Percentiles rank a stretch among this genome's conserved stretches.
These are phyloP conservation scores for Sylvilagus bachmani DNA, from an alignment of 2,113 vertebrate species.

Conservation along the genomic window DNA sequence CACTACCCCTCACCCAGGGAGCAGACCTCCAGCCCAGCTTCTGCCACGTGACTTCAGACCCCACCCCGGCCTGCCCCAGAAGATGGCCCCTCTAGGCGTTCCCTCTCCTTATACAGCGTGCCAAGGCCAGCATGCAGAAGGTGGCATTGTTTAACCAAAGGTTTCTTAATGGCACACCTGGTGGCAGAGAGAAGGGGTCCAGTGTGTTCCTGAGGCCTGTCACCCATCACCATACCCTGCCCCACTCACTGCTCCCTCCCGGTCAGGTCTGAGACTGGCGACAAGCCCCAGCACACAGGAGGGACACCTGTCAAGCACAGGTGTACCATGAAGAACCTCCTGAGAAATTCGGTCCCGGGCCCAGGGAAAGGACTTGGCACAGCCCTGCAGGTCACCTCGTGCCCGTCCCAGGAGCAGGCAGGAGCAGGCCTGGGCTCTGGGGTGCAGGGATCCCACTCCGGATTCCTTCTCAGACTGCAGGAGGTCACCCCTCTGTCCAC, in stretches of 20 bases:
- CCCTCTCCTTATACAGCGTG: background rate
- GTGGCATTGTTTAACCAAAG: background rate
- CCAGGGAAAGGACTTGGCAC: background rate
- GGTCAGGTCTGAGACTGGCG: background rate
- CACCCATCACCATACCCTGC: background rate
- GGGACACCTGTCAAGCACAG: background rate
- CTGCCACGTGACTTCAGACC: background rate
- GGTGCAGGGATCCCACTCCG: too few relatives aligned
- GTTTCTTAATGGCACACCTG: background rate
- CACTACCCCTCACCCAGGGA: background rate
- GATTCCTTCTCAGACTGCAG: background rate
- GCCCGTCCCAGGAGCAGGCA: background rate
- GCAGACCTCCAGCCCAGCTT: background rate
- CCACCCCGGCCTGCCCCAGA: background rate
- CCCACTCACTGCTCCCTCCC: rapidly evolving
- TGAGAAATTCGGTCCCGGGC: background rate
- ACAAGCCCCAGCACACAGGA: background rate
- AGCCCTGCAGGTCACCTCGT: background rate
- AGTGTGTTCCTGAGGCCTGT: too few relatives aligned
- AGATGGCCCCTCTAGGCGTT: background rate
- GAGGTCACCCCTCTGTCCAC: background rate
- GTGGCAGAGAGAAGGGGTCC: background rate
- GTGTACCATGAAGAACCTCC: background rate
- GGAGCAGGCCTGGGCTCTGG: background rate
- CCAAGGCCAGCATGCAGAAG: background rate